Conservation (phyloP, 2,113 vertebrate genomes). For the Mirounga angustirostris region DNA sequence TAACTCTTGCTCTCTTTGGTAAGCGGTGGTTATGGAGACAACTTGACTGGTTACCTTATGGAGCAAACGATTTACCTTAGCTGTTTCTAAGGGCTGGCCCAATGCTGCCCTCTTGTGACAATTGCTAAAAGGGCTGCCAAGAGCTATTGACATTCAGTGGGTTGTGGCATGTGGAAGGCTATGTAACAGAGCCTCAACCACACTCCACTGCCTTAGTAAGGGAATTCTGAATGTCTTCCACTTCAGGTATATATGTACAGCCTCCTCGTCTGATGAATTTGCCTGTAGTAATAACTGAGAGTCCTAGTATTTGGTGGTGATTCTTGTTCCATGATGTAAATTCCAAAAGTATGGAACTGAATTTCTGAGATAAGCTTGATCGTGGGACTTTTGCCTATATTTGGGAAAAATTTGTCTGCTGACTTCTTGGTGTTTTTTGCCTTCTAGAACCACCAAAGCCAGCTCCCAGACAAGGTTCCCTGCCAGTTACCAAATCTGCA, state of each 20-base stretch:
- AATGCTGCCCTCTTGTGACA: conserved; percentile 78
- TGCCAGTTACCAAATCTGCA: conserved; percentile 71
- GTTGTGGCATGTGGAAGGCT: neutral
- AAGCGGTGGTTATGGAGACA: neutral
- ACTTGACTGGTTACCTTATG: neutral
- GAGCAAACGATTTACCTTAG: neutral
- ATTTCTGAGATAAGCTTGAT: neutral
- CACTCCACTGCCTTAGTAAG: neutral
- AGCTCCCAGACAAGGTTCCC: conserved; percentile 72
- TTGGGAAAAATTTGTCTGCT: neutral
- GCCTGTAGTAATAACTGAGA: neutral
- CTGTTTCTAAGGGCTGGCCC: neutral
- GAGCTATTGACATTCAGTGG: neutral
- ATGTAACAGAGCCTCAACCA: neutral
- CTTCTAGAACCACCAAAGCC: conserved; percentile 88
- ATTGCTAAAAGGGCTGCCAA: neutral
- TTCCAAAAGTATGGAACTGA: neutral
- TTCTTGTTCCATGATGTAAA: neutral
- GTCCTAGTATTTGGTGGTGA: neutral
- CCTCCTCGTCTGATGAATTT: neutral
- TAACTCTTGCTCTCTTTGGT: neutral
- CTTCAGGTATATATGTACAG: neutral
- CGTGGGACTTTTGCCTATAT: neutral
- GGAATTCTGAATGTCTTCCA: neutral
- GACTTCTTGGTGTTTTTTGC: conserved; percentile 14